These are phyloP conservation scores for Tympanoctomys barrerae DNA, from an alignment of 2,797 vertebrate species.

Conservation along the genomic window DNA sequence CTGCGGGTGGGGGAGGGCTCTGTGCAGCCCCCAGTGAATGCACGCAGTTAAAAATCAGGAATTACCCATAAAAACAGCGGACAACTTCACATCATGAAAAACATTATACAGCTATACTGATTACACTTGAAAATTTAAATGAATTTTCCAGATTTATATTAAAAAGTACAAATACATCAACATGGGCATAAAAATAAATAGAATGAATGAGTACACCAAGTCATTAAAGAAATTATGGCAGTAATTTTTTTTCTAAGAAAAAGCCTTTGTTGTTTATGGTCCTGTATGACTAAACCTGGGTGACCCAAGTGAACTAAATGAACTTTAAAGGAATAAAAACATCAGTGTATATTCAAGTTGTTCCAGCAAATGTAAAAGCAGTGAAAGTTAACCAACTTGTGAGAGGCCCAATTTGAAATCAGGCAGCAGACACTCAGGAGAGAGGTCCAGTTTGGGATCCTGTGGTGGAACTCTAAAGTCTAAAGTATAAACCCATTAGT, in stretches of 20 bases:
- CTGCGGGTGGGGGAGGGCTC: not conserved
- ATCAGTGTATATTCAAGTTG: not conserved
- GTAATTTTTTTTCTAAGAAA: not conserved
- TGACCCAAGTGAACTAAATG: not conserved
- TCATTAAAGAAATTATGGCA: not conserved
- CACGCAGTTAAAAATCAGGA: not conserved
- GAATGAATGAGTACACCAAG: not conserved
- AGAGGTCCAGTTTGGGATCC: no score
- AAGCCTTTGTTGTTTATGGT: not conserved
- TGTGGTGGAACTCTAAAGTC: no score
- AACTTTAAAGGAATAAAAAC: conserved; percentile 35
- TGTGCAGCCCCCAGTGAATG: not conserved
- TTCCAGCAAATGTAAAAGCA: conserved; percentile 46
- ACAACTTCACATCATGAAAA: not conserved
- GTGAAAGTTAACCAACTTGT: not conserved
- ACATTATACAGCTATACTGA: not conserved
- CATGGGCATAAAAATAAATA: conserved; percentile 49
- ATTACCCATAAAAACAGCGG: not conserved
- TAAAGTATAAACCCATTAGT: no score
- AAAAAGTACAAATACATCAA: conserved; percentile 29
- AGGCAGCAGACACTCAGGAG: no score
- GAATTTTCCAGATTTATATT: not conserved
- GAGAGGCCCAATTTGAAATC: no score
- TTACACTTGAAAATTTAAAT: not conserved
- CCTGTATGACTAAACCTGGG: not conserved